These are phyloP conservation scores for Epiblema foenella DNA, from an alignment of 2,888 invertebrate species.

Conservation along the genomic window DNA sequence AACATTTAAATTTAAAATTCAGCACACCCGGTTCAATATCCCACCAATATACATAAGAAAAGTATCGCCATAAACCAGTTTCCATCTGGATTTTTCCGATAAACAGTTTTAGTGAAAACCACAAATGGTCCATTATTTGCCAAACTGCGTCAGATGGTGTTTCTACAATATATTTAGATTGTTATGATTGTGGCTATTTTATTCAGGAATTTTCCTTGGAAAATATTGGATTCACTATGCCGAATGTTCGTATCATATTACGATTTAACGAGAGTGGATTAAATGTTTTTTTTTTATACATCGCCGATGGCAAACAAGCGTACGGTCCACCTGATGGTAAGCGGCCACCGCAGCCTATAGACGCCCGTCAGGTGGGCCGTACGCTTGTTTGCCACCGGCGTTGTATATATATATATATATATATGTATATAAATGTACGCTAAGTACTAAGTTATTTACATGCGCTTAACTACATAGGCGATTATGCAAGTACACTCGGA, in stretches of 20 bases:
- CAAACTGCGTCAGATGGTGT: constrained; percentile 24
- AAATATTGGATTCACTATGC: neutral
- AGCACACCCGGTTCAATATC: no score
- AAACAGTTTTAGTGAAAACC: constrained; percentile 1
- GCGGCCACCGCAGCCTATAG: no score
- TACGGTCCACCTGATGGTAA: no score
- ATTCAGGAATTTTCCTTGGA: constrained; percentile 10
- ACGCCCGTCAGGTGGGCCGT: no score
- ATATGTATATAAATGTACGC: neutral
- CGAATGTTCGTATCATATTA: no score
- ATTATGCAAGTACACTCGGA: neutral
- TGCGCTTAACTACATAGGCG: neutral
- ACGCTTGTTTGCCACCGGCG: no score
- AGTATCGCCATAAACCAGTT: neutral
- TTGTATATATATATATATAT: no score
- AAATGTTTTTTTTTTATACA: no score
- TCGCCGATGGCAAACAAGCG: no score
- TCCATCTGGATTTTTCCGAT: constrained; percentile 11
- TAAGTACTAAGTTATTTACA: constrained; percentile 10
- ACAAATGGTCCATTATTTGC: constrained; percentile 25
- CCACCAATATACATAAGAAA: no score
- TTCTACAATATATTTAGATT: constrained; percentile 14
- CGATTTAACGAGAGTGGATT: no score
- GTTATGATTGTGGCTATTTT: constrained; percentile 1
- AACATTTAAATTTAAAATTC: no score